These are phyloP conservation scores for Bradypodion pumilum DNA, from an alignment of 2,797 vertebrate genomes.

Conservation along the genomic window DNA sequence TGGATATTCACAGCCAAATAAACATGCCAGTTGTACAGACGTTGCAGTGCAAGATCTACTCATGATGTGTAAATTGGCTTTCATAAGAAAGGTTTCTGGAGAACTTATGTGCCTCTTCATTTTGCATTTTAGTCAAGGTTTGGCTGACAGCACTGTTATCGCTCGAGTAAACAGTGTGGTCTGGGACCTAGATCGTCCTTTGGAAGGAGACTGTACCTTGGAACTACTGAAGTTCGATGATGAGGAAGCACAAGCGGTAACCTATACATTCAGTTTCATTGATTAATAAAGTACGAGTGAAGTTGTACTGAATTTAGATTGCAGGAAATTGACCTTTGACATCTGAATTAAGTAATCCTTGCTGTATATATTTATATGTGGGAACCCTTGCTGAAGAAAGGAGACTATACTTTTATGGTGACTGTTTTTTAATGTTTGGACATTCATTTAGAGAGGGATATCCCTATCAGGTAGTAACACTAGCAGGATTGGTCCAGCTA, in stretches of 20 bases:
- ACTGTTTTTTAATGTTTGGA: not conserved
- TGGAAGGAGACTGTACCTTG: constrained; percentile 90
- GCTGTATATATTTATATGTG: too few relatives aligned
- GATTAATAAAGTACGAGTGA: not conserved
- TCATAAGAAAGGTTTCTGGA: not conserved
- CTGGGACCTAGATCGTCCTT: constrained; percentile 95
- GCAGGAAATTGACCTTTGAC: not conserved
- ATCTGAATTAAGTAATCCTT: not conserved
- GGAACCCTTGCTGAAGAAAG: not conserved
- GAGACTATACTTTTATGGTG: too few relatives aligned
- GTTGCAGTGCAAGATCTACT: too few relatives aligned
- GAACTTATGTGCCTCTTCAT: not conserved
- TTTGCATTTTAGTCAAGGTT: constrained; percentile 84
- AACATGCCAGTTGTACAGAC: too few relatives aligned
- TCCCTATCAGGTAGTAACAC: not conserved
- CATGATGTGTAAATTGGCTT: too few relatives aligned
- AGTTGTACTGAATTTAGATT: not conserved
- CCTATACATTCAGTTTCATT: not conserved
- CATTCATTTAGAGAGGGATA: not conserved
- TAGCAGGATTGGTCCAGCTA: not conserved
- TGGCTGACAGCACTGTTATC: constrained; percentile 93
- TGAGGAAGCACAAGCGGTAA: constrained; percentile 95
- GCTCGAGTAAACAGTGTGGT: constrained; percentile 92
- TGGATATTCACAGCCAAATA: too few relatives aligned
- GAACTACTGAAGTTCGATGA: constrained; percentile 96